Evolutionary conservation across 2,797 vertebrate species (phyloP).

Genomic region (Percopsis omiscomaycus): DNA sequence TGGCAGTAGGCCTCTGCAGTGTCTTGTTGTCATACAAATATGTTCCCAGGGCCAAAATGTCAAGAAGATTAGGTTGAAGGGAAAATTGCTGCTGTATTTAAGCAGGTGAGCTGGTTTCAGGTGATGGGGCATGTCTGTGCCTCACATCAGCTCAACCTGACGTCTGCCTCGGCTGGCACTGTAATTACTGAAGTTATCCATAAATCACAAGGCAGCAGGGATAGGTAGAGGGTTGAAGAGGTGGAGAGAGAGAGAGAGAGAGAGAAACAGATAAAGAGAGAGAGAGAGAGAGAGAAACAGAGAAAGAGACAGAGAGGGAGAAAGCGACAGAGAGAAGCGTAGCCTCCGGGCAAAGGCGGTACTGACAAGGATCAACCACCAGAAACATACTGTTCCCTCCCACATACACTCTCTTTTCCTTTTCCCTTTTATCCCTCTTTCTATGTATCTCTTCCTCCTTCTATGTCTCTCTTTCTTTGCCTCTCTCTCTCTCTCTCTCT

Average conservation of each 20-base stretch:
- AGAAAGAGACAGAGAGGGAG: constrained; percentile 13
- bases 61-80: constrained; percentile 63
- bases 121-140: constrained; percentile 70
- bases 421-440: not conserved
- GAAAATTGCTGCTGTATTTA: constrained; percentile 65
- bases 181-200: constrained; percentile 66
- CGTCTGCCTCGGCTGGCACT: constrained; percentile 55
- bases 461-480: constrained; percentile 10
- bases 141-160: constrained; percentile 70
- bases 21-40: constrained; percentile 69
- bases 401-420: constrained; percentile 20
- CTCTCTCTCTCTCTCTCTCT: constrained; percentile 4
- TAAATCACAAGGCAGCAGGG: constrained; percentile 62
- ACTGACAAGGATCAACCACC: constrained; percentile 37
- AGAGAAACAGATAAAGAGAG: not conserved
- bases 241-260: constrained; percentile 10
- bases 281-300: constrained; percentile 16
- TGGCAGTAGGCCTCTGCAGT: constrained; percentile 43
- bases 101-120: constrained; percentile 49
- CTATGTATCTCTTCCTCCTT: constrained; percentile 4
- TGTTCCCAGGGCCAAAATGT: constrained; percentile 56
- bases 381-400: constrained; percentile 55
- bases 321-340: constrained; percentile 27
- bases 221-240: constrained; percentile 11
- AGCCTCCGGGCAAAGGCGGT: constrained; percentile 50